These are phyloP conservation scores for Myripristis murdjan DNA, from an alignment of 2,797 vertebrate genomes.

Conservation along the genomic window DNA sequence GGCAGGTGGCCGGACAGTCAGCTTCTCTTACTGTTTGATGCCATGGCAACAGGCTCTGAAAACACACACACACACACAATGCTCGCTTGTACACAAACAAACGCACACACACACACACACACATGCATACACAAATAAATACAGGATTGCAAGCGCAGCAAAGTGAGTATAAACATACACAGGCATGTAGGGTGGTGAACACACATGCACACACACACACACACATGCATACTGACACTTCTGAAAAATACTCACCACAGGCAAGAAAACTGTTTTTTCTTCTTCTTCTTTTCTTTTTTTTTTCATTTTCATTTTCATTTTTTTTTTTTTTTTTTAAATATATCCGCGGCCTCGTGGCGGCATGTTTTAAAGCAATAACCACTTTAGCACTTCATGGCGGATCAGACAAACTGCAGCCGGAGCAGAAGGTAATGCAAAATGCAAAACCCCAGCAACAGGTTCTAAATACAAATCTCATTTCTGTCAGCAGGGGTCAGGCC, in stretches of 20 bases:
- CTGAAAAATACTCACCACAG: slow-evolving; percentile 30
- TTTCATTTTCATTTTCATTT: no score
- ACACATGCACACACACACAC: background rate
- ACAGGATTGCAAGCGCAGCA: no score
- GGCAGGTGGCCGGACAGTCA: slow-evolving; percentile 73
- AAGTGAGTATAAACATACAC: background rate
- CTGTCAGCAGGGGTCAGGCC: slow-evolving; percentile 84
- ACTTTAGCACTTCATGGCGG: slow-evolving; percentile 66
- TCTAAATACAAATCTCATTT: slow-evolving; percentile 69
- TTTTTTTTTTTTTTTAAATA: no score
- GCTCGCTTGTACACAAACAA: slow-evolving; percentile 24
- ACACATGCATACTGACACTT: slow-evolving; percentile 13
- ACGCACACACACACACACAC: slow-evolving; percentile 26
- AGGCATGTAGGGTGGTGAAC: background rate
- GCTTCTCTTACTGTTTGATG: slow-evolving; percentile 69
- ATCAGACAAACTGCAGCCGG: slow-evolving; percentile 53
- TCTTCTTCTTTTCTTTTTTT: slow-evolving; percentile 1
- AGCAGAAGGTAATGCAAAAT: slow-evolving; percentile 40
- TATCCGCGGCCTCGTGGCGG: slow-evolving; percentile 45
- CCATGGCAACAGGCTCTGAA: slow-evolving; percentile 67
- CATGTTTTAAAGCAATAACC: slow-evolving; percentile 67
- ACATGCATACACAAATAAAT: slow-evolving; percentile 11
- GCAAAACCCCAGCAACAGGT: slow-evolving; percentile 59
- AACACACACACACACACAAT: slow-evolving; percentile 35
- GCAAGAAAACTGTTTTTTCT: slow-evolving; percentile 21